Base-by-base conservation (phyloP, 2,888 invertebrate genomes). In the Sturmia bella region DNA sequence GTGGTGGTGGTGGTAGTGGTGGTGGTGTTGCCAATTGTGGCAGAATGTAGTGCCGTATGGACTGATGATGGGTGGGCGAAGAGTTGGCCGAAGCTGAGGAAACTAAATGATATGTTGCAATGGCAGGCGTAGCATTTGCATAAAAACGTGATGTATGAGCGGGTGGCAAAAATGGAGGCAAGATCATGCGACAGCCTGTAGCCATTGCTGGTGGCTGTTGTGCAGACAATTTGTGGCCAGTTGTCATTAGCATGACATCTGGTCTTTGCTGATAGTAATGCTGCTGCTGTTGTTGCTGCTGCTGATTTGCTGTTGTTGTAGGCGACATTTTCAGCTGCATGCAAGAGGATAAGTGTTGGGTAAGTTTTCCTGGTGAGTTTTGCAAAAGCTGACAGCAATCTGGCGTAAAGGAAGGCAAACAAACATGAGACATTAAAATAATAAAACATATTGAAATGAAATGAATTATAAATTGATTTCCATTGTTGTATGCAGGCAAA, bases 321-420 rank as follows among this genome's bases (percentile, higher is more conserved):
- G 75, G 80, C 56, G 85, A 54, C 77, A 84, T 69, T 80, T 87
- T 87, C 83, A 87, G 81, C 84, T 87, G 87, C 85, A 86, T 86
- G 70, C 87, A 87, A 48, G 77, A 70, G 59, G 76, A 86, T 81
- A 86, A 77, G 84, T 85, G 83, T 87, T 82, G 87, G 81, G 88
- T 87, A 57, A 88, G 84, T 87, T 89, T 88, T 74, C 86, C 86
- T 74, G 90, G 87, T 64, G 89, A 88, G 82, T 85, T 89, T 84
- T 87, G 88, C 85, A 91, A 87, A 83, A 91, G 87, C 83, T 90
- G 90, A 87, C 89, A 89, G 83, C 89, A 89, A 86, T 91, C 91
- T 91, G 86, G 83, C 64, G 45, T 64, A 72, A 76, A 84, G 59
- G n/a, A n/a, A n/a, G n/a, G n/a, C n/a, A 82, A 17, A 57, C 19